Conservation (phyloP, 2,113 vertebrate genomes). For the Istiophorus platypterus region DNA sequence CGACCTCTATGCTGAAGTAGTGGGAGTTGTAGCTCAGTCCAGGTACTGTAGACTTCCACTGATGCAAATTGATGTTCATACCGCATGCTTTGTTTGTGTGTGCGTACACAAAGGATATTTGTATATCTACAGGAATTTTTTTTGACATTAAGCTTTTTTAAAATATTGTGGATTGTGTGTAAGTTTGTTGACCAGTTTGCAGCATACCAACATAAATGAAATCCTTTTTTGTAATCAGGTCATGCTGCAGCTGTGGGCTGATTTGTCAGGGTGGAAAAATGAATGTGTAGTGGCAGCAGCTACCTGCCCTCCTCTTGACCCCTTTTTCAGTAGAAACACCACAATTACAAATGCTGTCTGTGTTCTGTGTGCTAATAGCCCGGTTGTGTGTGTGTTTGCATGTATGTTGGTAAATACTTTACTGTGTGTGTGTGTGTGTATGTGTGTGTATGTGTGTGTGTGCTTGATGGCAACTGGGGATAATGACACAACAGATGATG, state of each 20-base stretch:
- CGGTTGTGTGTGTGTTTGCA: conserved; percentile 3
- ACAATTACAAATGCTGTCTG: conserved; percentile 2
- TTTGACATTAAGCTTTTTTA: neutral
- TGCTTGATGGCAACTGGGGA: conserved; percentile 16
- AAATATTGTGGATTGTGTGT: too few species aligned
- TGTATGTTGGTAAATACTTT: too few species aligned
- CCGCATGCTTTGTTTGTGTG: neutral
- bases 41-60: conserved; percentile 85
- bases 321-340: conserved; percentile 23
- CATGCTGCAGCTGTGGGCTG: conserved; percentile 8
- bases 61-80: conserved; percentile 2
- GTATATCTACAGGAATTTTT: neutral
- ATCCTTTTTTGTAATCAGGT: conserved; percentile 7
- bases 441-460: neutral
- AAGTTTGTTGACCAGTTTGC: neutral
- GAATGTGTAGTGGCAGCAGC: conserved; percentile 31
- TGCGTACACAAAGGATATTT: conserved; percentile 7
- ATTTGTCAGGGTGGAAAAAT: conserved; percentile 19
- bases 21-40: conserved; percentile 96
- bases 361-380: neutral
- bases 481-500: conserved; percentile 48
- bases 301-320: conserved; percentile 54
- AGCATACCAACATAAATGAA: neutral
- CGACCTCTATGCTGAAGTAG: conserved; percentile 97
- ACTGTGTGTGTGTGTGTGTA: conserved; percentile 1